Conservation (phyloP, 92 coral and sea anemone species). For the Montipora capitata region DNA sequence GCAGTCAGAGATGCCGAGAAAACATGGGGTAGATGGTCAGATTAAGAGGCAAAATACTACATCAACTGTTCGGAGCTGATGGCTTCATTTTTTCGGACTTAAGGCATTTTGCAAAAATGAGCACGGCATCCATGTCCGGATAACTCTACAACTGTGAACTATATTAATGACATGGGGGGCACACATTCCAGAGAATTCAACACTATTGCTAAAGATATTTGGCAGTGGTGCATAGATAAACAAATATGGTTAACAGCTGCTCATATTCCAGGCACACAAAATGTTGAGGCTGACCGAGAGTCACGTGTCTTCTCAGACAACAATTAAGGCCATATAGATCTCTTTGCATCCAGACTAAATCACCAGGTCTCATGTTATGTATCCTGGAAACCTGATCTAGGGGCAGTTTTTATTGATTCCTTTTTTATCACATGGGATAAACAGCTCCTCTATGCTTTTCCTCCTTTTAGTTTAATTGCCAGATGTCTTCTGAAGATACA, state of each 20-base stretch:
- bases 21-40: slow-evolving; percentile 62
- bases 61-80: slow-evolving; percentile 39
- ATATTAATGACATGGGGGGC: no score
- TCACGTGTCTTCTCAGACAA: slow-evolving; percentile 40
- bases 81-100: slow-evolving; percentile 46
- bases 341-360: slow-evolving; percentile 39
- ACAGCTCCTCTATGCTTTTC: slow-evolving; percentile 8
- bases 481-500: slow-evolving; percentile 29
- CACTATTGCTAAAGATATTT: no score
- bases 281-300: slow-evolving; percentile 53
- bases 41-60: slow-evolving; percentile 33
- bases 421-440: slow-evolving; percentile 7
- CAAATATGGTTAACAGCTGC: no score
- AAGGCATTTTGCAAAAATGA: no score
- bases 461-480: slow-evolving; percentile 12
- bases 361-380: slow-evolving; percentile 25
- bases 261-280: slow-evolving; percentile 19
- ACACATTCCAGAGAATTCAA: no score
- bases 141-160: no score
- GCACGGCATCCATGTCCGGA: no score
- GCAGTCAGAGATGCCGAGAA: slow-evolving; percentile 36
- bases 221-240: no score
- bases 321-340: slow-evolving; percentile 27
- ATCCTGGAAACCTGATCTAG: slow-evolving; percentile 42
- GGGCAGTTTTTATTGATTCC: neutral